Evolutionary conservation across 2,113 vertebrate species (phyloP), one percentile per base, ranked within the genome.

Genomic region (Catharus bicknelli): DNA sequence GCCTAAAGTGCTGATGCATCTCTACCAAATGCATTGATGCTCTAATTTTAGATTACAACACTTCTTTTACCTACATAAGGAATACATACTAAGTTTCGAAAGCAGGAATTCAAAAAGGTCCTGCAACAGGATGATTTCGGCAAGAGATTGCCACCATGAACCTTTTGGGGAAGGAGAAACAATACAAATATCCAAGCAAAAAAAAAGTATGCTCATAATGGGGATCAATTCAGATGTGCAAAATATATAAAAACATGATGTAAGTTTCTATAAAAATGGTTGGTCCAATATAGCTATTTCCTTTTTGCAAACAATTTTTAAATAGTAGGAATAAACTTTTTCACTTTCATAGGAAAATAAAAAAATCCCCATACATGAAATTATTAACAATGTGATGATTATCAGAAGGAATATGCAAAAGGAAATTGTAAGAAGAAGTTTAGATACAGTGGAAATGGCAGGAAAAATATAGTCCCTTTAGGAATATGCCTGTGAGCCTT

Each of bases 121-220:
- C 23, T 22, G 6, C 34, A 93, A 50, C 27, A 62, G 67, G 15
- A 43, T 48, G 32, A 54, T 51, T 88, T 58, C 57, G 43, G 13
- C 57, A 73, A 57, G n/a, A 80, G 13, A 73, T 23, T 3, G 2
- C 19, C 34, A 79, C 57, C 0, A 0, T 27, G 10, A 92, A 25
- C 1, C 2, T 36, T 84, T 72, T 53, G 20, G 53, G 45, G 20
- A 67, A 75, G 23, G n/a, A 61, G 32, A 86, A 83, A 67, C 7
- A 55, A 57, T 13, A 27, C 21, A 51, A 87, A 74, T 7, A 42
- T 6, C 8, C 42, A 51, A 78, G 17, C 10, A 51, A 68, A 78
- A 66, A 38, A 38, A 43, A 83, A 47, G 3, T 26, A 47, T 36
- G 32, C 5, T 30, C 11, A 61, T 40, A 73, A 34, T 50, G 6